Evolutionary conservation across 1,140 invertebrate species (phyloP).

Genomic region (Camponotus floridanus): DNA sequence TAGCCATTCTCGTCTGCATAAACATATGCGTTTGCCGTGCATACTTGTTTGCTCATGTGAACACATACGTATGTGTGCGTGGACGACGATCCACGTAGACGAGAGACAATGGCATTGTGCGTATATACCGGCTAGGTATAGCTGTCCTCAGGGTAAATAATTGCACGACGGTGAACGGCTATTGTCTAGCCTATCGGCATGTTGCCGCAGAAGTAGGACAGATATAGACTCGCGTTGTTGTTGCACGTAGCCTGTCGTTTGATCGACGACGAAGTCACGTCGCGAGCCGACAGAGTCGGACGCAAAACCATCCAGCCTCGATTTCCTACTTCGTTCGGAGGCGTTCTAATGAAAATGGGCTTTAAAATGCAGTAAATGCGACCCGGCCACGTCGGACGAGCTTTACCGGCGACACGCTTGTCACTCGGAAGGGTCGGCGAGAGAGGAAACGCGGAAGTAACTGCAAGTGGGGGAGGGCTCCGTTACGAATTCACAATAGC

Average conservation of each 20-base stretch:
- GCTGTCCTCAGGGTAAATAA: slow-evolving; percentile 67
- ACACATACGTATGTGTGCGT: neutral
- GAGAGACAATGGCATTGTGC: slow-evolving; percentile 68
- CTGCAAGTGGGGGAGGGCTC: slow-evolving; percentile 19
- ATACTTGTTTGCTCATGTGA: neutral
- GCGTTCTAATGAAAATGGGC: slow-evolving; percentile 32
- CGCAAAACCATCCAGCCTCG: slow-evolving; percentile 34
- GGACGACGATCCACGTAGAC: slow-evolving; percentile 17
- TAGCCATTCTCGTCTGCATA: neutral
- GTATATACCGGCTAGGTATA: slow-evolving; percentile 56
- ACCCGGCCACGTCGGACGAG: slow-evolving; percentile 57
- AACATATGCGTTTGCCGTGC: neutral
- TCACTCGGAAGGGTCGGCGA: neutral
- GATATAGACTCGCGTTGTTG: slow-evolving; percentile 34
- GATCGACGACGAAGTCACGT: slow-evolving; percentile 52
- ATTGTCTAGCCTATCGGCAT: slow-evolving; percentile 61
- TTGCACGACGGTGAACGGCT: slow-evolving; percentile 60
- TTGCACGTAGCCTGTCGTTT: slow-evolving; percentile 23
- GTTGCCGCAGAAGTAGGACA: slow-evolving; percentile 54
- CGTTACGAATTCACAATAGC: slow-evolving; percentile 77
- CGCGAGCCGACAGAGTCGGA: neutral
- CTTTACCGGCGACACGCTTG: slow-evolving; percentile 27
- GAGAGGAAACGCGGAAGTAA: slow-evolving; percentile 35
- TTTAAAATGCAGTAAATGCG: slow-evolving; percentile 62
- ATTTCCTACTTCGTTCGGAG: slow-evolving; percentile 20